Evolutionary conservation across 2,888 invertebrate genomes (phyloP).

Genomic region (Phalangium opilio): DNA sequence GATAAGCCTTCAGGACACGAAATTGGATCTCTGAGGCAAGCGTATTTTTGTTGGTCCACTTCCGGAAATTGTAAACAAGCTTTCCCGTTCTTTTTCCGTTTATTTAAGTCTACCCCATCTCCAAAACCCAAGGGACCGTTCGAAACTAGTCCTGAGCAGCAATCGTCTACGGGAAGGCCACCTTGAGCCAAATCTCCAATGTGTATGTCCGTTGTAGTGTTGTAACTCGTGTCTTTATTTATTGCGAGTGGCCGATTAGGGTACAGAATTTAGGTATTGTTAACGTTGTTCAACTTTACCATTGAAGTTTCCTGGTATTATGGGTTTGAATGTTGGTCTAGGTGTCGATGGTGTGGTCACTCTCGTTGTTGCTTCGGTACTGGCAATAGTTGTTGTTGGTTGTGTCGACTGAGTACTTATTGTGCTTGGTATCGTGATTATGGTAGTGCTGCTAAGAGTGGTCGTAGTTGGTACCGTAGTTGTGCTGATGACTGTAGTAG

Average conservation of each 20-base stretch:
- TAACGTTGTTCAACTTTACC: too few relatives aligned
- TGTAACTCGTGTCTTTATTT: constrained; percentile 9
- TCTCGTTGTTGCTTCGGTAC: constrained; percentile 9
- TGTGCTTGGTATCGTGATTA: constrained; percentile 1
- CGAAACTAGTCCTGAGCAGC: too few relatives aligned
- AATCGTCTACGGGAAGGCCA: constrained; percentile 8
- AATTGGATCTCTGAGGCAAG: too few relatives aligned
- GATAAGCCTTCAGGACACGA: too few relatives aligned
- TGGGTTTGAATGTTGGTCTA: not conserved
- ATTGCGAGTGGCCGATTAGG: too few relatives aligned
- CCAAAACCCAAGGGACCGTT: too few relatives aligned
- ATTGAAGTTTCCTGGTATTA: too few relatives aligned
- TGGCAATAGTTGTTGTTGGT: constrained; percentile 8
- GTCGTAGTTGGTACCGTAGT: constrained; percentile 3
- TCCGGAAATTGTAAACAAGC: too few relatives aligned
- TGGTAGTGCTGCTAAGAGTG: constrained; percentile 2
- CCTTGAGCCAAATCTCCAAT: constrained; percentile 6
- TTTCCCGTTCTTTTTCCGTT: too few relatives aligned
- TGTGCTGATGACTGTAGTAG: constrained; percentile 3
- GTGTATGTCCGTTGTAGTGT: constrained; percentile 10
- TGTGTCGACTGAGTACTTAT: constrained; percentile 3
- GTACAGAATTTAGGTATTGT: too few relatives aligned
- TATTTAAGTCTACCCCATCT: too few relatives aligned
- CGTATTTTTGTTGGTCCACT: too few relatives aligned
- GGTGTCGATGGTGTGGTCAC: constrained; percentile 13